Percentiles rank a stretch among this genome's conserved stretches.
Evolutionary conservation across 2,113 vertebrate genomes (phyloP).

Genomic region (Sinocyclocheilus maitianheensis): DNA sequence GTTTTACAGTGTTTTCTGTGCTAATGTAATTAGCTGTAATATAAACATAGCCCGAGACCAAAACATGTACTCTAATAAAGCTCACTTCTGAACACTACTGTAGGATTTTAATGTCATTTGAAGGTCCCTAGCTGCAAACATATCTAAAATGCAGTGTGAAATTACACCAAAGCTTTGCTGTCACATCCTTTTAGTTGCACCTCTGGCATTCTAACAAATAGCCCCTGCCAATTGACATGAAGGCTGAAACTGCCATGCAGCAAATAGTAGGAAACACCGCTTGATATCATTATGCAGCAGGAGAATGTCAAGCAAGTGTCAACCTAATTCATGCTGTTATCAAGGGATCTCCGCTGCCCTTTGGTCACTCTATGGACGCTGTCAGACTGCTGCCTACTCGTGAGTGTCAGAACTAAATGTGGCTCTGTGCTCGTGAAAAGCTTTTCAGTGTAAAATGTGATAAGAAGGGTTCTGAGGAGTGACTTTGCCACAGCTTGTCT

Average conservation of each 20-base stretch:
- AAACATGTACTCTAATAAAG: background rate
- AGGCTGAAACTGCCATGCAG: background rate
- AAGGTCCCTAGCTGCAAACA: slow-evolving; percentile 18
- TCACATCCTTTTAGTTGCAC: slow-evolving; percentile 30
- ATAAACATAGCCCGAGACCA: background rate
- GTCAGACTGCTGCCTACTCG: background rate
- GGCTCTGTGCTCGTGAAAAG: background rate
- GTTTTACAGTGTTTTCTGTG: no score
- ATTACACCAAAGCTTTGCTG: slow-evolving; percentile 8
- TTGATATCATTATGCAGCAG: background rate
- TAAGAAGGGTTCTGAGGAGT: background rate
- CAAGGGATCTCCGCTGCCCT: slow-evolving; percentile 14
- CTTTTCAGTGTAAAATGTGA: background rate
- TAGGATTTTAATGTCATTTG: slow-evolving; percentile 20
- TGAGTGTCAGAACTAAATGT: background rate
- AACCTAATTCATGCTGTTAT: background rate
- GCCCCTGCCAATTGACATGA: background rate
- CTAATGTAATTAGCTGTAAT: background rate
- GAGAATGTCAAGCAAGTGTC: slow-evolving; percentile 10
- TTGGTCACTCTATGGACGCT: background rate
- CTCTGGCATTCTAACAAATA: background rate
- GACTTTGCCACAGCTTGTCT: background rate
- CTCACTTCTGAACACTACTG: background rate
- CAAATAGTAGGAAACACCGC: background rate
- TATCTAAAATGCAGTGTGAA: slow-evolving; percentile 11